Conservation (phyloP, 2,888 invertebrate genomes). For the Troides helena region DNA sequence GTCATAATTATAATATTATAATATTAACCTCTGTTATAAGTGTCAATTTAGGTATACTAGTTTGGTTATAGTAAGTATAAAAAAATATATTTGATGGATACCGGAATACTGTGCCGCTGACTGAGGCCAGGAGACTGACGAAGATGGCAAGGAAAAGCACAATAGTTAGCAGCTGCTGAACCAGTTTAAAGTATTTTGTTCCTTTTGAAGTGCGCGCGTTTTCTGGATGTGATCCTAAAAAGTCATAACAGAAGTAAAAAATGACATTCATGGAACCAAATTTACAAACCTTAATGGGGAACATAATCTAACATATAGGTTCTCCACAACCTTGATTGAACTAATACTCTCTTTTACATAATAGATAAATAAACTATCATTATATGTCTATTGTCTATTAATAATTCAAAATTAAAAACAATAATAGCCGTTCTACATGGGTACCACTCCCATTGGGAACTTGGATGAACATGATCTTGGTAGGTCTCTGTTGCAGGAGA, state of each 20-base stretch:
- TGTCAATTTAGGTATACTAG: not conserved
- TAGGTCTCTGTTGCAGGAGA: too few species aligned
- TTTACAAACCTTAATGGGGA: not conserved
- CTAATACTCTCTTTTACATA: too few species aligned
- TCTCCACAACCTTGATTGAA: too few species aligned
- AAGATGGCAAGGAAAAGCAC: constrained; percentile 89
- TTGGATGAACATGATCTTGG: too few species aligned
- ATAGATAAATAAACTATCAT: too few species aligned
- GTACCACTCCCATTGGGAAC: too few species aligned
- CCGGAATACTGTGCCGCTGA: constrained; percentile 80
- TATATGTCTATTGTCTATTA: too few species aligned
- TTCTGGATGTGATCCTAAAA: constrained; percentile 69
- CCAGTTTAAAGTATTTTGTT: constrained; percentile 82
- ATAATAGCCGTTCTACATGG: too few species aligned
- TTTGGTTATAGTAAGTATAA: not conserved
- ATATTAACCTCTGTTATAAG: too few species aligned
- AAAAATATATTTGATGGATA: constrained; percentile 42
- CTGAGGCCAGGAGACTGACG: constrained; percentile 85
- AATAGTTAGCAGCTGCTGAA: constrained; percentile 89
- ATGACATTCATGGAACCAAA: not conserved
- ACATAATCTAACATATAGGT: too few species aligned
- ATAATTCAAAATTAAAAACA: too few species aligned
- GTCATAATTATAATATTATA: too few species aligned
- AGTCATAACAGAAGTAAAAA: not conserved
- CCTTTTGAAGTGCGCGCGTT: constrained; percentile 72